Percentiles rank a stretch among this genome's conserved stretches.
These are phyloP conservation scores for Colletes collaris DNA, from an alignment of 2,888 invertebrate species.

Conservation along the genomic window DNA sequence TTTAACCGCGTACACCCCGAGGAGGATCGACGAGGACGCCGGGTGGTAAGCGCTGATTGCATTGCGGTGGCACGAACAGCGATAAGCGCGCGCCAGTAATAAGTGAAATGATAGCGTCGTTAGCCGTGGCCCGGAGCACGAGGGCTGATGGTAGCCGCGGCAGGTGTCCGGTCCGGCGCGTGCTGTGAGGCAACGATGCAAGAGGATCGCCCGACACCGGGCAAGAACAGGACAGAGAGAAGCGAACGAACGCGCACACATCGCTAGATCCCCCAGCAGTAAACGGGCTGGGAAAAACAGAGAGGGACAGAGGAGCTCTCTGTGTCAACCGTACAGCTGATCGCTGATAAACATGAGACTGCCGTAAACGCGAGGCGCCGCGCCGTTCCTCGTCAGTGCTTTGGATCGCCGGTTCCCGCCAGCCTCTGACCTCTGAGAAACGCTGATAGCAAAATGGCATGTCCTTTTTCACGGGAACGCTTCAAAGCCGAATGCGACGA, in stretches of 20 bases:
- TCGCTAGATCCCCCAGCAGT: background rate
- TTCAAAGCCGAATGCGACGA: slow-evolving; percentile 58
- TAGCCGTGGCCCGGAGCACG: slow-evolving; percentile 14
- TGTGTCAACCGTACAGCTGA: slow-evolving; percentile 60
- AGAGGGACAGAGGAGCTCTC: slow-evolving; percentile 2
- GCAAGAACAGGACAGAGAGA: slow-evolving; percentile 12
- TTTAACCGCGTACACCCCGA: slow-evolving; percentile 61
- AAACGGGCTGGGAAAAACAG: background rate
- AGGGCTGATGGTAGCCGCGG: slow-evolving; percentile 30
- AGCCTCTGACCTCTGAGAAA: background rate
- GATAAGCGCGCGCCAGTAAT: slow-evolving; percentile 39
- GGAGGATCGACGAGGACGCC: slow-evolving; percentile 38
- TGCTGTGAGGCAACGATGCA: slow-evolving; percentile 45
- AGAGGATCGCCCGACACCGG: slow-evolving; percentile 32
- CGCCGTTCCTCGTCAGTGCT: background rate
- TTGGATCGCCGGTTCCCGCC: background rate
- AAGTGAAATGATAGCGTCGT: slow-evolving; percentile 42
- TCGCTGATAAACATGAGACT: slow-evolving; percentile 60
- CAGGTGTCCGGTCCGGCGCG: slow-evolving; percentile 40
- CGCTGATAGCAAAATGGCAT: slow-evolving; percentile 76
- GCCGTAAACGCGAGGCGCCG: background rate
- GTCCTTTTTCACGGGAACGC: slow-evolving; percentile 77
- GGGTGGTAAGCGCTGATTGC: slow-evolving; percentile 48
- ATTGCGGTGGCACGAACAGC: slow-evolving; percentile 43
- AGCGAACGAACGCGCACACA: slow-evolving; percentile 17